phyloP scores from a whole-genome alignment of 2,797 vertebrate species.

The Acridotheres tristis region DNA sequence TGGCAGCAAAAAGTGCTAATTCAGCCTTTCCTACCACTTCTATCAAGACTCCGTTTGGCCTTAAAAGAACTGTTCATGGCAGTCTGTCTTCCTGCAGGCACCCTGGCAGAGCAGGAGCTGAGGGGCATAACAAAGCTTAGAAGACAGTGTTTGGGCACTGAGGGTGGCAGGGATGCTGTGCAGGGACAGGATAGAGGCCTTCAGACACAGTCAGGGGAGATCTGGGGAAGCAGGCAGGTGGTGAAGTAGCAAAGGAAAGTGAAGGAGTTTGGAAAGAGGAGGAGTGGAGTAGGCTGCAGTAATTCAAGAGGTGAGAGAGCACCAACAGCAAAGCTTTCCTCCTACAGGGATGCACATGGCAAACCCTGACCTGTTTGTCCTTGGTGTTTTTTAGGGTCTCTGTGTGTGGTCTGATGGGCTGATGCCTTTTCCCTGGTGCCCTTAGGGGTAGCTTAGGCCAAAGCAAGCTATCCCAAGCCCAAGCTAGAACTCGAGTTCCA shows the following conservation, averaged over 20 bases:
- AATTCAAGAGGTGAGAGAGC: not conserved
- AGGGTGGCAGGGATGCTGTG: not conserved
- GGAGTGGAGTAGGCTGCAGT: not conserved
- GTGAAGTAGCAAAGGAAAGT: not conserved
- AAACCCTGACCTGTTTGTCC: not conserved
- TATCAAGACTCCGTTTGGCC: not conserved
- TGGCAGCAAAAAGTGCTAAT: slow-evolving; percentile 28
- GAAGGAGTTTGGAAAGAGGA: not conserved
- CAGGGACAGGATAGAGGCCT: not conserved
- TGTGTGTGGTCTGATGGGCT: not conserved
- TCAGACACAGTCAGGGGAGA: not conserved
- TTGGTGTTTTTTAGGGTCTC: not conserved
- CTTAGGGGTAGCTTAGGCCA: not conserved
- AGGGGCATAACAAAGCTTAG: not conserved
- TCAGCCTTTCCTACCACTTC: slow-evolving; percentile 7
- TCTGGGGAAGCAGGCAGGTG: not conserved
- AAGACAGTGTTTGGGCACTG: not conserved
- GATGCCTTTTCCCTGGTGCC: not conserved
- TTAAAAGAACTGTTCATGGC: not conserved
- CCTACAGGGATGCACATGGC: not conserved
- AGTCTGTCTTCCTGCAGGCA: not conserved
- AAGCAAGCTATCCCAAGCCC: not conserved
- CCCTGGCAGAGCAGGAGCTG: not conserved
- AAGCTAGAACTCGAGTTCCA: not conserved
- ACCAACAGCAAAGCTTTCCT: not conserved